A percentile compares a stretch with the other conserved stretches of the same genome.
Evolutionary conservation across 1,140 invertebrate species (phyloP).

Genomic region (Drosophila biarmipes): DNA sequence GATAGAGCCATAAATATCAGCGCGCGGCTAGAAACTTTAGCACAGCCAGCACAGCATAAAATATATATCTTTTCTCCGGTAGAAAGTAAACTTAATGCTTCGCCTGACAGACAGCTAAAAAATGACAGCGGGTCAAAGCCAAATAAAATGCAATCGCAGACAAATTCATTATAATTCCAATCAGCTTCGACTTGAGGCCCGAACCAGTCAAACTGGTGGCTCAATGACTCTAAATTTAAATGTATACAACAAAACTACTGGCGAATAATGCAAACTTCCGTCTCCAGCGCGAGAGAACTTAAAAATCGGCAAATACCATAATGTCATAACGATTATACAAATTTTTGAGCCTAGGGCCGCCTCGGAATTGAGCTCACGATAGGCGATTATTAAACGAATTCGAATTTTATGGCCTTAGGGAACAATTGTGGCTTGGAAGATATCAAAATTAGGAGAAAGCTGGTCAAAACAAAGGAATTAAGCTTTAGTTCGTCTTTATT

Average conservation of each 20-base stretch:
- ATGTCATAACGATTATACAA: constrained; percentile 56
- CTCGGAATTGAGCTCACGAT: constrained; percentile 33
- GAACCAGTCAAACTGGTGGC: constrained; percentile 46
- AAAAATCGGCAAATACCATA: constrained; percentile 18
- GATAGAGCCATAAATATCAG: constrained; percentile 32
- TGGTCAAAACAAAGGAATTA: constrained; percentile 17
- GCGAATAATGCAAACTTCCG: constrained; percentile 46
- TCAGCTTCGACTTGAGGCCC: constrained; percentile 22
- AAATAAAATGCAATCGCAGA: constrained; percentile 50
- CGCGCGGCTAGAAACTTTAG: constrained; percentile 33
- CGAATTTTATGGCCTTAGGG: constrained; percentile 18
- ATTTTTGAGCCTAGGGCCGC: constrained; percentile 30
- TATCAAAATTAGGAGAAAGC: constrained; percentile 41
- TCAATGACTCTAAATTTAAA: constrained; percentile 50
- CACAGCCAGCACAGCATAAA: constrained; percentile 21
- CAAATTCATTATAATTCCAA: constrained; percentile 53
- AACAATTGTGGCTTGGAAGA: constrained; percentile 4
- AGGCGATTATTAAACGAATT: constrained; percentile 35
- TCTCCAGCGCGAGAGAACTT: constrained; percentile 17
- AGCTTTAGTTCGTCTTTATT: background rate
- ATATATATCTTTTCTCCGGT: constrained; percentile 37
- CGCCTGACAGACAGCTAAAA: constrained; percentile 36
- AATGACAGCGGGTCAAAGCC: constrained; percentile 53
- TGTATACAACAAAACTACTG: constrained; percentile 3
- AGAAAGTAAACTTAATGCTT: constrained; percentile 58